Percentiles rank a stretch among this genome's conserved stretches.
phyloP scores from a whole-genome alignment of 2,113 vertebrate species.

The Caranx ignobilis region DNA sequence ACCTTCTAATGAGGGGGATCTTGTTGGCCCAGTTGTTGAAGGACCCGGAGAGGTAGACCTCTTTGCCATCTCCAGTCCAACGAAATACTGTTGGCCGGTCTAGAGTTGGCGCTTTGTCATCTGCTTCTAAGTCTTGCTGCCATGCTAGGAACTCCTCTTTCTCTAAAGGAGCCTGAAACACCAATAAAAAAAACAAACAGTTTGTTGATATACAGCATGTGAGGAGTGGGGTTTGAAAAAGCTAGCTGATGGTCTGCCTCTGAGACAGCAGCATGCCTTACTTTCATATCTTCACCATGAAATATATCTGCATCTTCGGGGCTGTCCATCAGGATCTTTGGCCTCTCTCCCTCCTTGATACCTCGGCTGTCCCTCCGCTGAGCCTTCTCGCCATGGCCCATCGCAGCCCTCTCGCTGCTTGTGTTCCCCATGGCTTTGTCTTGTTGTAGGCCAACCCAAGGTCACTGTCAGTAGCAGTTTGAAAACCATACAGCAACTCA shows the following conservation, averaged over 20 bases:
- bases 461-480: conserved; percentile 53
- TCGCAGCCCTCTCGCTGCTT: conserved; percentile 92
- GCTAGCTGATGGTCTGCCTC: neutral
- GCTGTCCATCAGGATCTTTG: conserved; percentile 98
- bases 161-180: conserved; percentile 87
- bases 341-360: conserved; percentile 91
- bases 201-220: neutral
- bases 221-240: neutral
- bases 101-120: conserved; percentile 88
- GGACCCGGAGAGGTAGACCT: conserved; percentile 95
- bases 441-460: conserved; percentile 25
- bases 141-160: conserved; percentile 96
- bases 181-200: neutral
- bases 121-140: conserved; percentile 94
- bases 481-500: conserved; percentile 11
- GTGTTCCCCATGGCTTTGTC: conserved; percentile 92
- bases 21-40: conserved; percentile 97
- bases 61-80: conserved; percentile 95
- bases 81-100: conserved; percentile 96
- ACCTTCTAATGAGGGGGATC: conserved; percentile 96
- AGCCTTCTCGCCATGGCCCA: conserved; percentile 92
- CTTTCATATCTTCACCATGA: conserved; percentile 94
- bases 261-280: conserved; percentile 53
- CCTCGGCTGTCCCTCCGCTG: conserved; percentile 90
- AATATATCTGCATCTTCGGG: conserved; percentile 96